Conservation (phyloP, 1,140 invertebrate species). For the Oncopeltus fasciatus region DNA sequence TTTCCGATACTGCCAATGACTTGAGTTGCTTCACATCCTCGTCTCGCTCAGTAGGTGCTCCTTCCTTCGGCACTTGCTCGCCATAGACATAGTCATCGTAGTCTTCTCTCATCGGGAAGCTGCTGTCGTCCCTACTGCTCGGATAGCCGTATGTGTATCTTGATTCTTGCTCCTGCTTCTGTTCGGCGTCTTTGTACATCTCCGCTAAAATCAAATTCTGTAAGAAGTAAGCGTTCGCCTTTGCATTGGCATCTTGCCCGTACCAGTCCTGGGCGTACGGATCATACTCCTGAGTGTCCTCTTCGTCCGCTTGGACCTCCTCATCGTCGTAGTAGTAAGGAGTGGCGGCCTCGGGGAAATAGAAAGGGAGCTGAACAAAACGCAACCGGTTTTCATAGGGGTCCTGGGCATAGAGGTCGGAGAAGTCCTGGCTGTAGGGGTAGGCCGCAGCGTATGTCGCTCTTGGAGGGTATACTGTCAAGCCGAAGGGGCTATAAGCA, state of each 20-base stretch:
- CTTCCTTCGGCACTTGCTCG: slow-evolving; percentile 17
- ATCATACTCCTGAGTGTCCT: slow-evolving; percentile 35
- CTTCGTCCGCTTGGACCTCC: slow-evolving; percentile 28
- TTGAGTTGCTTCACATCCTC: slow-evolving; percentile 44
- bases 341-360: slow-evolving; percentile 29
- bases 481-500: neutral
- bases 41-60: slow-evolving; percentile 33
- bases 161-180: too few species aligned
- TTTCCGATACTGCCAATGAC: slow-evolving; percentile 33
- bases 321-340: slow-evolving; percentile 28
- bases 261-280: slow-evolving; percentile 46
- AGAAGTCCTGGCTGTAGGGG: slow-evolving; percentile 26
- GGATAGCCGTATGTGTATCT: slow-evolving; percentile 20
- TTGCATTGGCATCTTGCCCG: slow-evolving; percentile 32
- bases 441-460: slow-evolving; percentile 29
- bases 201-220: slow-evolving; percentile 44
- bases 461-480: slow-evolving; percentile 25
- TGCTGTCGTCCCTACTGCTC: too few species aligned
- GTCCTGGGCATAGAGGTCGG: slow-evolving; percentile 35
- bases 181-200: slow-evolving; percentile 43
- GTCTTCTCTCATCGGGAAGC: slow-evolving; percentile 28
- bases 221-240: slow-evolving; percentile 43
- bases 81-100: slow-evolving; percentile 31
- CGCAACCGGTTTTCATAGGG: slow-evolving; percentile 30
- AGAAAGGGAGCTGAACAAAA: slow-evolving; percentile 33